phyloP scores from a whole-genome alignment of 2,888 invertebrate genomes.

The Cryptocephalus moraei region DNA sequence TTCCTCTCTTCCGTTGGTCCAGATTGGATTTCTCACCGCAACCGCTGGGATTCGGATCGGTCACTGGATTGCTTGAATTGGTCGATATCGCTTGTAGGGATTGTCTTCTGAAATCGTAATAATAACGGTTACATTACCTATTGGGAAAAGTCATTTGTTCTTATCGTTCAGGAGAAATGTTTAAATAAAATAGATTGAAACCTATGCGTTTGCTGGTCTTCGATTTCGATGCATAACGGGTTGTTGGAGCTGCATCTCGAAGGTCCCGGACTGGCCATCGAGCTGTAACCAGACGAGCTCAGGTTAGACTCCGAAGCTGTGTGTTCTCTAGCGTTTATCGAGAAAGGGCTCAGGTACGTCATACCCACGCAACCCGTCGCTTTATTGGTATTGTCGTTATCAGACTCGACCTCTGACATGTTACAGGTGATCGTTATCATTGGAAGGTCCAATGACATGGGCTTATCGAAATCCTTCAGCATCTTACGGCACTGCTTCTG shows the following conservation, averaged over 20 bases:
- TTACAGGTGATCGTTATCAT: conserved; percentile 66
- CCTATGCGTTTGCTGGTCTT: conserved; percentile 44
- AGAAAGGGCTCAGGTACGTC: conserved; percentile 70
- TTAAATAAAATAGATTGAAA: too few relatives aligned
- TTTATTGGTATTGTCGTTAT: conserved; percentile 44
- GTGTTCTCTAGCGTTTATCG: conserved; percentile 61
- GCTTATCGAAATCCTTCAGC: conserved; percentile 53
- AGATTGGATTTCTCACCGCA: conserved; percentile 9
- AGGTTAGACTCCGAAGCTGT: conserved; percentile 75
- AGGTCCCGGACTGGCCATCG: conserved; percentile 76
- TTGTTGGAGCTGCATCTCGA: conserved; percentile 74
- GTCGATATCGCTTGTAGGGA: too few relatives aligned
- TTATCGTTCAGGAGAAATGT: too few relatives aligned
- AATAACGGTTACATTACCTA: too few relatives aligned
- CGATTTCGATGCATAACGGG: conserved; percentile 66
- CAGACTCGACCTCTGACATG: conserved; percentile 65
- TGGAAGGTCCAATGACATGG: conserved; percentile 50
- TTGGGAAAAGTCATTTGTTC: too few relatives aligned
- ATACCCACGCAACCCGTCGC: conserved; percentile 45
- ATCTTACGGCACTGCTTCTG: conserved; percentile 37
- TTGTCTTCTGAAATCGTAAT: too few relatives aligned
- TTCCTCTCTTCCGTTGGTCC: conserved; percentile 47
- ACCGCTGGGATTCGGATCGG: conserved; percentile 1
- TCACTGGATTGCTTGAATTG: too few relatives aligned
- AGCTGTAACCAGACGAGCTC: conserved; percentile 76